A percentile compares a stretch with the other conserved stretches of the same genome.
These are phyloP conservation scores for Phylloscopus trochilus DNA, from an alignment of 2,113 vertebrate species.

Conservation along the genomic window DNA sequence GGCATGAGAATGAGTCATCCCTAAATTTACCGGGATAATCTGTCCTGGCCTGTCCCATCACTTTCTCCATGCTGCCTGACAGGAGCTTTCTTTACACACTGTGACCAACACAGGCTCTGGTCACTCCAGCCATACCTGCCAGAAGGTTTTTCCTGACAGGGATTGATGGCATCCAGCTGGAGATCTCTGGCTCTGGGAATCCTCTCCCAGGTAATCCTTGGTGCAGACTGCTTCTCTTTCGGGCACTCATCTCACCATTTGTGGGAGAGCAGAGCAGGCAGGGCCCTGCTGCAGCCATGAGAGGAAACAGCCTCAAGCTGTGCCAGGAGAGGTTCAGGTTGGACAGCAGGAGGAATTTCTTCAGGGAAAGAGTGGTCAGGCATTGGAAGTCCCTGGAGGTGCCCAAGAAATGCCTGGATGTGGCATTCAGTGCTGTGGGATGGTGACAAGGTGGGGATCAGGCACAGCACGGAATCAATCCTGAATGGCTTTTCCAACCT, in stretches of 20 bases:
- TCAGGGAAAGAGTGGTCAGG: not conserved
- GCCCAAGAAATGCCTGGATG: accelerated
- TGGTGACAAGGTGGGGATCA: not conserved
- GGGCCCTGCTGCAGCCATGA: accelerated
- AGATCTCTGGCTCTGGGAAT: not conserved
- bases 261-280: not conserved
- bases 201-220: not conserved
- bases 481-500: not conserved
- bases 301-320: not conserved
- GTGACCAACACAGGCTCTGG: not conserved
- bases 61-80: not conserved
- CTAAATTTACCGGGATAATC: not conserved
- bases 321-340: not conserved
- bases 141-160: not conserved
- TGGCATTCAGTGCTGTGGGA: not conserved
- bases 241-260: not conserved
- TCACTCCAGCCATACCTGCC: not conserved
- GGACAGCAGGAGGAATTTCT: not conserved
- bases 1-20: not conserved
- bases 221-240: not conserved
- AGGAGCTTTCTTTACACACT: not conserved
- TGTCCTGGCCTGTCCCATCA: not conserved
- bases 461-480: accelerated
- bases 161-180: not conserved
- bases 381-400: too few species aligned